Conservation (phyloP, 2,888 invertebrate genomes). For the Embidobia sp. region DNA sequence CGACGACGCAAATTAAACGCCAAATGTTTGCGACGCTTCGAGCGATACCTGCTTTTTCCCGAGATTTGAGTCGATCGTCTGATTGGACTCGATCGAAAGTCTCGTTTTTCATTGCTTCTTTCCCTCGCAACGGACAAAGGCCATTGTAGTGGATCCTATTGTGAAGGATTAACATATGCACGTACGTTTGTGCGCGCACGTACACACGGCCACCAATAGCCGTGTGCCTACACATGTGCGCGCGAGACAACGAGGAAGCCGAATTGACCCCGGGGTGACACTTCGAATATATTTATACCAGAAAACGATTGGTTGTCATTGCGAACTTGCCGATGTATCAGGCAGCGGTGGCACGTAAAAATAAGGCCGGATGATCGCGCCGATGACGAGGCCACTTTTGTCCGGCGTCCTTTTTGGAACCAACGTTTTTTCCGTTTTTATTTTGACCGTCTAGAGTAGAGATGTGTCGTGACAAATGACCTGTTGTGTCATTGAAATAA, state of each 20-base stretch:
- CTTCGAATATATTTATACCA: constrained; percentile 77
- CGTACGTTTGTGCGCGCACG: constrained; percentile 62
- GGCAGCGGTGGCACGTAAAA: constrained; percentile 56
- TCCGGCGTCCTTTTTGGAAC: constrained; percentile 16
- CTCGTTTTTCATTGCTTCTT: constrained; percentile 77
- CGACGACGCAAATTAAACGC: constrained; percentile 6
- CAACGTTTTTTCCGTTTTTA: constrained; percentile 30
- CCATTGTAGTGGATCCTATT: constrained; percentile 77
- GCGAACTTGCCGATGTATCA: constrained; percentile 64
- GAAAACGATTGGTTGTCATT: constrained; percentile 74
- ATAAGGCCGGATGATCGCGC: constrained; percentile 40
- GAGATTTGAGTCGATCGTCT: constrained; percentile 58
- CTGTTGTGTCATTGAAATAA: constrained; percentile 27
- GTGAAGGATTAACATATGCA: constrained; percentile 76
- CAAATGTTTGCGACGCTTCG: constrained; percentile 32
- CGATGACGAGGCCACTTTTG: constrained; percentile 65
- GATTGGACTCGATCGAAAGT: constrained; percentile 65
- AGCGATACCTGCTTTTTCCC: constrained; percentile 40
- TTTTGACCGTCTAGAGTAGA: constrained; percentile 15
- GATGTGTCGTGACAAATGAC: constrained; percentile 53
- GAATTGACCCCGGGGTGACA: constrained; percentile 76
- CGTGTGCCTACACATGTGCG: constrained; percentile 60
- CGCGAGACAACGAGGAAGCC: constrained; percentile 72
- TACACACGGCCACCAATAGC: constrained; percentile 28
- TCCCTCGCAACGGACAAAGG: constrained; percentile 76